Evolutionary conservation across 2,888 invertebrate genomes (phyloP).

Genomic region (Tridacna crocea): DNA sequence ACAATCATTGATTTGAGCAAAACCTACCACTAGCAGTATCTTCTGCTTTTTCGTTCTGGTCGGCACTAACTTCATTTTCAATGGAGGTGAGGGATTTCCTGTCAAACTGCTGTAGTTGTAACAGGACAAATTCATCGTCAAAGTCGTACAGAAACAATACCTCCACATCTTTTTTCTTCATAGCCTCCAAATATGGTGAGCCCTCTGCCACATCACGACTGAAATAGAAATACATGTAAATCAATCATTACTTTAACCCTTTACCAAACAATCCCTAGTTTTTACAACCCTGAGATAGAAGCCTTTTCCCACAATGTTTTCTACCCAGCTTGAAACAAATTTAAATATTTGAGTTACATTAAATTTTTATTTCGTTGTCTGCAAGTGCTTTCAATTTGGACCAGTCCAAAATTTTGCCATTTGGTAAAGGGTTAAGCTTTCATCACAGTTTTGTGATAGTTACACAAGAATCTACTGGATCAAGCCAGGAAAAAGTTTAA

Average conservation of each 20-base stretch:
- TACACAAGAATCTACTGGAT: no score
- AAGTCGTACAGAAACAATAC: conserved; percentile 98
- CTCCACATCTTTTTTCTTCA: conserved; percentile 94
- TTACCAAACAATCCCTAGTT: neutral
- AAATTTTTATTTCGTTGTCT: no score
- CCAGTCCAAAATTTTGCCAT: no score
- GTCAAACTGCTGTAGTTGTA: conserved; percentile 94
- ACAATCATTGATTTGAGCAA: neutral
- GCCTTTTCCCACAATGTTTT: neutral
- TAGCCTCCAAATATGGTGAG: conserved; percentile 97
- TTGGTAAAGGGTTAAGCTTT: no score
- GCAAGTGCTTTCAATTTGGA: no score
- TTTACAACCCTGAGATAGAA: no score
- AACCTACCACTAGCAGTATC: neutral
- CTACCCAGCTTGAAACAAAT: no score
- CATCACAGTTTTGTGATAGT: no score
- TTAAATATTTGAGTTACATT: no score
- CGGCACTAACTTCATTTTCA: conserved; percentile 95
- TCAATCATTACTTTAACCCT: neutral
- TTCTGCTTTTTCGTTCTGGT: conserved; percentile 83
- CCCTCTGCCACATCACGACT: conserved; percentile 96
- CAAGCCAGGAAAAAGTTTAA: no score
- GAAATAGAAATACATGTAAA: conserved; percentile 69
- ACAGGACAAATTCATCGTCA: conserved; percentile 97
- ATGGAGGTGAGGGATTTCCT: conserved; percentile 92